These are phyloP conservation scores for Procavia capensis DNA, from an alignment of 2,113 vertebrate species.

Conservation along the genomic window DNA sequence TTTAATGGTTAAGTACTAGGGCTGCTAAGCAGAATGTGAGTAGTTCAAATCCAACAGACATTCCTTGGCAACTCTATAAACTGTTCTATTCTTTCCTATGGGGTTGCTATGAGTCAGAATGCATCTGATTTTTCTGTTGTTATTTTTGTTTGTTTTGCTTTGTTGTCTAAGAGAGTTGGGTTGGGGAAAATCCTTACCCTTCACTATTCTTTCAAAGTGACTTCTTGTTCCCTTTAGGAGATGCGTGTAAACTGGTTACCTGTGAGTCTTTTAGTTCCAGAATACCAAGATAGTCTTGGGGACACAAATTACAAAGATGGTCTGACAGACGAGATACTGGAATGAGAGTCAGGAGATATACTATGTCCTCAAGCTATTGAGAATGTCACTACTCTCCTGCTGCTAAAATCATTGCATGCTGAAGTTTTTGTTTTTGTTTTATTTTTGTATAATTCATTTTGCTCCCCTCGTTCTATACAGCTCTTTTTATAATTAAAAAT, in stretches of 20 bases:
- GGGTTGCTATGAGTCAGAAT: too few species aligned
- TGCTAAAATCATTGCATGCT: slow-evolving; percentile 40
- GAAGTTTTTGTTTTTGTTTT: too few species aligned
- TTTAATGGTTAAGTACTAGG: too few species aligned
- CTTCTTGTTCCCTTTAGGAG: background rate
- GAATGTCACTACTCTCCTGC: slow-evolving; percentile 15
- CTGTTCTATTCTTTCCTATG: too few species aligned
- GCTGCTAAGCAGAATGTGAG: too few species aligned
- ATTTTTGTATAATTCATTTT: slow-evolving; percentile 48
- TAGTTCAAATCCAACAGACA: too few species aligned
- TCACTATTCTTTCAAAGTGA: background rate
- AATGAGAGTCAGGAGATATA: slow-evolving; percentile 1
- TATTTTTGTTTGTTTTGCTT: too few species aligned
- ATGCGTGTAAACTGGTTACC: background rate
- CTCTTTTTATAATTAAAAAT: slow-evolving; percentile 54
- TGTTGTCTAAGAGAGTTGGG: background rate
- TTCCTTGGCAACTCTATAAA: too few species aligned
- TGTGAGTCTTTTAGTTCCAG: background rate
- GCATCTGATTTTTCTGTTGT: too few species aligned
- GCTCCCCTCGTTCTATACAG: background rate
- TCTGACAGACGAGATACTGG: background rate
- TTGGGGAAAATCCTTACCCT: background rate
- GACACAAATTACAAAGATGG: background rate
- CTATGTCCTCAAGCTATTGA: background rate
- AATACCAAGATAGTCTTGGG: background rate